These are phyloP conservation scores for Agrilus mali DNA, from an alignment of 2,888 invertebrate genomes.

Conservation along the genomic window DNA sequence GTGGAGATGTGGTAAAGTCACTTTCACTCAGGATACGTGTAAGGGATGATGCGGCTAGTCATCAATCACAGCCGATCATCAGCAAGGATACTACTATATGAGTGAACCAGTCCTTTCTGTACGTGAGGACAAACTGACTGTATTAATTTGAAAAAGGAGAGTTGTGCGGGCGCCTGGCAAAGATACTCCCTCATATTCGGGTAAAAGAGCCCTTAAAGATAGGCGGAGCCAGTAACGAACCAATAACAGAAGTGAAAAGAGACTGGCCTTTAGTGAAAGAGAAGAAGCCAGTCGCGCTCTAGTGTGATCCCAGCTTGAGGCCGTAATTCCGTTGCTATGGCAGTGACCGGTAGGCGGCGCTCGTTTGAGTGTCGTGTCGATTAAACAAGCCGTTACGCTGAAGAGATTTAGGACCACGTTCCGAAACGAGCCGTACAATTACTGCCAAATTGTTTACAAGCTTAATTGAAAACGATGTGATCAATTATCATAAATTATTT, in stretches of 20 bases:
- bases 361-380: conserved; percentile 7
- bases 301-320: conserved; percentile 9
- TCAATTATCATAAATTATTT: conserved; percentile 35
- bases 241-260: conserved; percentile 49
- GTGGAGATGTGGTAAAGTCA: too few species aligned
- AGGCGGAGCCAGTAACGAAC: conserved; percentile 43
- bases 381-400: conserved; percentile 11
- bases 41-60: too few species aligned
- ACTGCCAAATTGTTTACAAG: conserved; percentile 33
- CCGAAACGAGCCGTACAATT: conserved; percentile 23
- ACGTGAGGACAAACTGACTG: conserved; percentile 32
- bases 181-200: conserved; percentile 36
- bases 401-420: conserved; percentile 13
- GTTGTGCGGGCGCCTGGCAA: conserved; percentile 25
- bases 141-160: conserved; percentile 30
- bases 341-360: conserved; percentile 8
- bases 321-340: conserved; percentile 8
- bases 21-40: too few species aligned
- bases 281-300: conserved; percentile 33
- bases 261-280: conserved; percentile 42
- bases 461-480: conserved; percentile 36
- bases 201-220: conserved; percentile 27
- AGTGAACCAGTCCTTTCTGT: conserved; percentile 23
- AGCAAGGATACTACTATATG: conserved; percentile 8
- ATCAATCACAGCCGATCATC: conserved; percentile 7